Percentiles rank a stretch among this genome's conserved stretches.
These are phyloP conservation scores for Notospermus geniculatus DNA, from an alignment of 1,140 invertebrate genomes.

Conservation along the genomic window DNA sequence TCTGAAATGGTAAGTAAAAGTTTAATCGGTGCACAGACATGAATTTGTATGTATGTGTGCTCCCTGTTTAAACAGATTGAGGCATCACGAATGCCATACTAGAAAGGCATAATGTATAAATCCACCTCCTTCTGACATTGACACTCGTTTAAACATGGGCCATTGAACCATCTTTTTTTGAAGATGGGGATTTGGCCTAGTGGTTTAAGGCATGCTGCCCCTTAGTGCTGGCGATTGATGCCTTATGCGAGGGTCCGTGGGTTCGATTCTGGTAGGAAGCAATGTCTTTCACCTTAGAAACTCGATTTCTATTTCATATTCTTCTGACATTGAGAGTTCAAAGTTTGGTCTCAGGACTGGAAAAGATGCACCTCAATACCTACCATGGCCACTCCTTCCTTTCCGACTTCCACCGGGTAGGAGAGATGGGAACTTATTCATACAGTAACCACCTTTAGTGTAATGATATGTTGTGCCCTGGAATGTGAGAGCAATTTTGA, in stretches of 20 bases:
- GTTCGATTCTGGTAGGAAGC: no score
- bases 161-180: no score
- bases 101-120: slow-evolving; percentile 10
- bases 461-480: slow-evolving; percentile 73
- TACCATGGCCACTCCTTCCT: neutral
- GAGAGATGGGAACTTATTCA: slow-evolving; percentile 63
- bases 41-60: no score
- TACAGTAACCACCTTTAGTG: slow-evolving; percentile 65
- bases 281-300: neutral
- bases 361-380: no score
- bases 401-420: slow-evolving; percentile 72
- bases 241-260: no score
- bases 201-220: no score
- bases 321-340: neutral
- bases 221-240: no score
- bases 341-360: no score
- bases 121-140: slow-evolving; percentile 13
- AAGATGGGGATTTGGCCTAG: no score
- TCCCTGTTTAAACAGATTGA: neutral
- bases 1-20: no score
- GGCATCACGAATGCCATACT: neutral
- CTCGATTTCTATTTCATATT: neutral
- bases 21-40: no score
- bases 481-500: slow-evolving; percentile 35
- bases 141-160: no score